phyloP scores from a whole-genome alignment of 2,113 vertebrate species.

The Columba janthina region DNA sequence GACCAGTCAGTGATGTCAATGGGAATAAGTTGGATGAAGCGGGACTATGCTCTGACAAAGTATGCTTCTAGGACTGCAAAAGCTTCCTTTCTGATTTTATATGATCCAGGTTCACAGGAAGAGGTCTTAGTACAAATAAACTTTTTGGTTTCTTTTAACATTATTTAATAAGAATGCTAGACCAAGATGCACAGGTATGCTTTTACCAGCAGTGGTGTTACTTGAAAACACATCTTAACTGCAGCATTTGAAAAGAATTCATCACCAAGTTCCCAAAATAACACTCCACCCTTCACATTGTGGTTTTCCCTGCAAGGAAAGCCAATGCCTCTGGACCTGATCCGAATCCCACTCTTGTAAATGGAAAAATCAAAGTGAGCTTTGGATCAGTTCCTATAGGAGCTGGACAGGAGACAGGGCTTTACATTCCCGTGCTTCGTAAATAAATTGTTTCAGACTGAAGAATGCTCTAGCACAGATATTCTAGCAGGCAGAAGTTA shows the following conservation, averaged over 20 bases:
- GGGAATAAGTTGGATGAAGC: background rate
- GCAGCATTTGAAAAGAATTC: conserved; percentile 17
- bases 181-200: background rate
- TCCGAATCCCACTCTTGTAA: conserved; percentile 12
- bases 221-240: conserved; percentile 9
- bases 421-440: background rate
- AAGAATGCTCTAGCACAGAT: background rate
- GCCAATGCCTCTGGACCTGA: background rate
- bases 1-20: background rate
- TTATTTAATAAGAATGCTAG: background rate
- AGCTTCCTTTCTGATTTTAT: background rate
- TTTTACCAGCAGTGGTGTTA: background rate
- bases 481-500: background rate
- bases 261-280: conserved; percentile 12
- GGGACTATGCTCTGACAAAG: background rate
- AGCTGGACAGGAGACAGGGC: background rate
- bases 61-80: background rate
- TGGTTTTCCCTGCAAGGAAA: conserved; percentile 23
- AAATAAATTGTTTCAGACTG: conserved; percentile 6
- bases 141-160: fast-evolving
- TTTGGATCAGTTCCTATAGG: conserved; percentile 10
- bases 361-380: conserved; percentile 44
- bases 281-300: conserved; percentile 19
- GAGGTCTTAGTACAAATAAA: background rate
- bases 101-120: background rate